phyloP scores from a whole-genome alignment of 2,888 invertebrate genomes.

The Agrotis exclamationis region DNA sequence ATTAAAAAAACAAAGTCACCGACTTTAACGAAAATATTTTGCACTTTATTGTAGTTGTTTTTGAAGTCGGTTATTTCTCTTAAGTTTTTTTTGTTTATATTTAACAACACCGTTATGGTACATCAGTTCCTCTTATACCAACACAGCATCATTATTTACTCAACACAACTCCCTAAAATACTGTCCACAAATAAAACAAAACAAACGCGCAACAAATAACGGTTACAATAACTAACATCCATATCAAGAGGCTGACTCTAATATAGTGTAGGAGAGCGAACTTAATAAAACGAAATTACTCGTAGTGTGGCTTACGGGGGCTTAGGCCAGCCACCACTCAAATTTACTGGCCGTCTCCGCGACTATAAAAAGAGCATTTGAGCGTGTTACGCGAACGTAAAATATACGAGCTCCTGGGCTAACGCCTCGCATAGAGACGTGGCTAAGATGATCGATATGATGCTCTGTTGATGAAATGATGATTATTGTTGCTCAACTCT shows the following conservation, averaged over 20 bases:
- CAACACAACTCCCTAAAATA: conserved; percentile 2
- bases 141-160: conserved; percentile 28
- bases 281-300: conserved; percentile 86
- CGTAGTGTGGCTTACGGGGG: conserved; percentile 72
- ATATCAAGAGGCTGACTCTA: conserved; percentile 66
- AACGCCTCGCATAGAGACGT: conserved; percentile 51
- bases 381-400: conserved; percentile 75
- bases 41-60: no score
- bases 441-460: conserved; percentile 32
- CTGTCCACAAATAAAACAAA: conserved; percentile 21
- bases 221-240: conserved; percentile 64
- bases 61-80: no score
- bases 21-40: no score
- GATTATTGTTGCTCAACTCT: background rate
- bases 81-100: no score
- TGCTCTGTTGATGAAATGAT: background rate
- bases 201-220: conserved; percentile 47
- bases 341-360: conserved; percentile 81
- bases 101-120: no score
- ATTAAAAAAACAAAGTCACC: no score
- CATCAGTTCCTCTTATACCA: background rate
- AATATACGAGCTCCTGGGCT: conserved; percentile 67
- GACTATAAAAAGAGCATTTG: conserved; percentile 81
- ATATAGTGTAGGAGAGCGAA: conserved; percentile 74
- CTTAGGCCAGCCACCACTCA: conserved; percentile 78